Evolutionary conservation across 2,113 vertebrate genomes (phyloP), one percentile per base, ranked within the genome.

Genomic region (Tiliqua scincoides): DNA sequence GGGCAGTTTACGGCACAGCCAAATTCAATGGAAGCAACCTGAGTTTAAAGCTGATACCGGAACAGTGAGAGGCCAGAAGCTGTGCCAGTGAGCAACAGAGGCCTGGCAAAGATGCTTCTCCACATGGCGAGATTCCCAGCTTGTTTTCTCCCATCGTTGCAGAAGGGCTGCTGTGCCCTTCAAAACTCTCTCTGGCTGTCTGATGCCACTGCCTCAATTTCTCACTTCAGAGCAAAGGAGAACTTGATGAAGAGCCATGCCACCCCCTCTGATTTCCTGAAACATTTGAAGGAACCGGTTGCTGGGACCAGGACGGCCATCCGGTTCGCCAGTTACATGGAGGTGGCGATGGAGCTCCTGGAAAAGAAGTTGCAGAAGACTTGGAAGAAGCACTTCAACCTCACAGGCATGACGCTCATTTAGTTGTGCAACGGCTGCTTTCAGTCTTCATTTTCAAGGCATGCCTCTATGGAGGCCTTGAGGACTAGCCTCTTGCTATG

Each of bases 391-490:
- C 95, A 94, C 0, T 94, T 97, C 83, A 98, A 97, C 1, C 94
- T 95, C 37, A 97, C 97, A 96, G 97, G 97, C 97, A 85, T 48
- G n/a, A n/a, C n/a, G n/a, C n/a, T n/a, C n/a, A n/a, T n/a, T n/a
- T n/a, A n/a, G n/a, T n/a, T n/a, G n/a, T n/a, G n/a, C n/a, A n/a
- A n/a, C n/a, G n/a, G n/a, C 43, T 5, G 43, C 43, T 48, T 48
- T 48, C 43, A 48, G 4, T 4, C 4, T 48, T 35, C 32, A 52
- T 23, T 32, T 77, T 32, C 17, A 77, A 77, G 37, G 6, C 32
- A 30, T 90, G 91, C 14, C 52, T 32, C 21, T 18, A 20, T 21
- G 6, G 6, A 20, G 18, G n/a, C 48, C 54, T 77, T 32, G n/a
- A 77, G 74, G 52, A 77, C 17, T 77, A 76, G 74, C 30, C 15